Evolutionary conservation across 2,113 vertebrate species (phyloP), one percentile per base, ranked within the genome.

Genomic region (Phalacrocorax brasilianus): DNA sequence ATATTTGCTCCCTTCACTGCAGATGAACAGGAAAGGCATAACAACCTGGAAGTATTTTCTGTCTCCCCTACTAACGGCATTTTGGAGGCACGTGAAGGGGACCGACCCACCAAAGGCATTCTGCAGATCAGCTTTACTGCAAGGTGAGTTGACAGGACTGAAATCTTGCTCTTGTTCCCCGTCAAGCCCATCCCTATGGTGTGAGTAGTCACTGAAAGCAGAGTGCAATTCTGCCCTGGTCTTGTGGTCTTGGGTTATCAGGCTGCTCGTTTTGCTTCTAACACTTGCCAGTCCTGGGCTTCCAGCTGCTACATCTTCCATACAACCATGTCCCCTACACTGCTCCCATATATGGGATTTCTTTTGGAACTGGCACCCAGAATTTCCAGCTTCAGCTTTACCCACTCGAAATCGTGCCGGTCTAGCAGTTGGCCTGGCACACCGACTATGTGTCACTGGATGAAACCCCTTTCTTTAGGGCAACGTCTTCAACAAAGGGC

Each of bases 71-170:
- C 87, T 26, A 96, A 73, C 3, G 99, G 99, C 13, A 14, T 98
- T 45, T 97, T 99, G 50, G 96, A 97, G 71, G 97, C 98, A 5
- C 91, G 93, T 10, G 62, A 96, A 44, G 82, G 72, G 47, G 95
- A 92, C 0, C 72, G 42, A 2, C 97, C 95, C 12, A 92, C 97
- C 84, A 98, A 96, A 78, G 88, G 92, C 28, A 38, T 91, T 28
- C 62, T 99, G 77, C 94, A 98, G 92, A 97, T 99, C 97, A 98
- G 91, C 96, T 99, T 99, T 96, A 99, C 97, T 32, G 97, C 99
- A 35, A 98, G 98, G 99, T 99, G 97, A 15, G 47, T 47, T 38
- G 28, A 7, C 45, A 22, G 45, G 30, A 32, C 63, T 59, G 32
- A 49, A 52, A 45, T 12, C 33, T 9, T 35, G 38, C 32, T 47